A percentile compares a stretch with the other conserved stretches of the same genome.
Conservation (phyloP, 2,888 invertebrate genomes). For the Lypha dubia region DNA sequence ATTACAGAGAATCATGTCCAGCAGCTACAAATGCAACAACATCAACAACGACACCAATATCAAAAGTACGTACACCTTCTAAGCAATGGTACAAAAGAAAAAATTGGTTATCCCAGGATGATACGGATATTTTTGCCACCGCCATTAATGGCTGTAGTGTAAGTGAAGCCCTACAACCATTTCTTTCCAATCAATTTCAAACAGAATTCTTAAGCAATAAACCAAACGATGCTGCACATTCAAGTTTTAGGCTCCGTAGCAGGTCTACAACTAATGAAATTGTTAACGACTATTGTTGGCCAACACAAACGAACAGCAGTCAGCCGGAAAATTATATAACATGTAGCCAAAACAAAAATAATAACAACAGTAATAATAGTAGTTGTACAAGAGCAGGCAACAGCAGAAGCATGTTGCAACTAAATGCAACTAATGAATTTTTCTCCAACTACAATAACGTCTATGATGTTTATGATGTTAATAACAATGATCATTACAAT, state of each 20-base stretch:
- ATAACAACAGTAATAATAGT: conserved; percentile 11
- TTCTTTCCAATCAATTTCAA: conserved; percentile 58
- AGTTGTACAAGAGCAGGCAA: background rate
- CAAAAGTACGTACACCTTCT: conserved; percentile 62
- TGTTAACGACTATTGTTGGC: conserved; percentile 47
- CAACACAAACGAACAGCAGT: conserved; percentile 48
- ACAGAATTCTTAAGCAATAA: conserved; percentile 38
- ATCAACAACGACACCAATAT: too few species aligned
- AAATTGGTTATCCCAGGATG: conserved; percentile 67
- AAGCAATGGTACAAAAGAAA: conserved; percentile 63
- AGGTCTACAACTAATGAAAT: conserved; percentile 51
- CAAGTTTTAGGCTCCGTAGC: background rate
- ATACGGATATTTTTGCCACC: conserved; percentile 7
- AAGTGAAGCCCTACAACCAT: conserved; percentile 33
- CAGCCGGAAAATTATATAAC: conserved; percentile 67
- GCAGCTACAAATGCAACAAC: conserved; percentile 53
- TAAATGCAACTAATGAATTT: conserved; percentile 46
- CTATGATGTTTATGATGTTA: conserved; percentile 2
- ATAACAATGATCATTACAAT: conserved; percentile 30
- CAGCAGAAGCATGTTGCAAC: conserved; percentile 40
- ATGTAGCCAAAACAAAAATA: conserved; percentile 32
- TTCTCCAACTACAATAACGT: background rate
- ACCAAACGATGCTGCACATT: conserved; percentile 9
- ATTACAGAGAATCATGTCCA: conserved; percentile 60
- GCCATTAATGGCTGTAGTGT: background rate